Evolutionary conservation across 2,888 invertebrate species (phyloP).

Genomic region (Ryuthela nishihirai): DNA sequence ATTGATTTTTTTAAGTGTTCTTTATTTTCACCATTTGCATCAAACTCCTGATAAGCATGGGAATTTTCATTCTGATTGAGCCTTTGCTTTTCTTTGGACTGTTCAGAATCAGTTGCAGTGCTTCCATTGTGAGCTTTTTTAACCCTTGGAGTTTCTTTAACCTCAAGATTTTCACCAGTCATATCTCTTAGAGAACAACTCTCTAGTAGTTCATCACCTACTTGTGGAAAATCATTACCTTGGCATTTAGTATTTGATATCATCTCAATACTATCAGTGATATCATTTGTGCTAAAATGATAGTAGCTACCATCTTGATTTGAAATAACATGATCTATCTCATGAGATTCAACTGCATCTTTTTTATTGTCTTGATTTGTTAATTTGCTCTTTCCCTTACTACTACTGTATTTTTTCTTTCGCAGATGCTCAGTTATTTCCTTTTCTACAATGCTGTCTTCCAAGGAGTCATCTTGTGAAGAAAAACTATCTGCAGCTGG

Average conservation of each 20-base stretch:
- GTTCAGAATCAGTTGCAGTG: too few relatives aligned
- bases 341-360: conserved; percentile 28
- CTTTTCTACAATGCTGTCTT: conserved; percentile 31
- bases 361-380: conserved; percentile 19
- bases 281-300: conserved; percentile 33
- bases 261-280: conserved; percentile 36
- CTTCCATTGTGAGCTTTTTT: too few relatives aligned
- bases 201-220: too few relatives aligned
- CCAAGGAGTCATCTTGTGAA: conserved; percentile 40
- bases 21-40: too few relatives aligned
- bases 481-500: conserved; percentile 40
- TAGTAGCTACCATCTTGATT: conserved; percentile 34
- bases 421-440: conserved; percentile 19
- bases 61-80: too few relatives aligned
- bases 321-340: conserved; percentile 25
- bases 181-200: too few relatives aligned
- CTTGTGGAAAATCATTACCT: too few relatives aligned
- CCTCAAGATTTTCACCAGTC: not conserved
- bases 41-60: too few relatives aligned
- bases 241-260: conserved; percentile 32
- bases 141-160: too few relatives aligned
- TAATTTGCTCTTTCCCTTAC: conserved; percentile 17
- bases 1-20: too few relatives aligned
- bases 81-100: too few relatives aligned
- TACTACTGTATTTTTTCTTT: conserved; percentile 16